These are phyloP conservation scores for Drosophila macrospina DNA, from an alignment of 2,888 invertebrate species.

Conservation along the genomic window DNA sequence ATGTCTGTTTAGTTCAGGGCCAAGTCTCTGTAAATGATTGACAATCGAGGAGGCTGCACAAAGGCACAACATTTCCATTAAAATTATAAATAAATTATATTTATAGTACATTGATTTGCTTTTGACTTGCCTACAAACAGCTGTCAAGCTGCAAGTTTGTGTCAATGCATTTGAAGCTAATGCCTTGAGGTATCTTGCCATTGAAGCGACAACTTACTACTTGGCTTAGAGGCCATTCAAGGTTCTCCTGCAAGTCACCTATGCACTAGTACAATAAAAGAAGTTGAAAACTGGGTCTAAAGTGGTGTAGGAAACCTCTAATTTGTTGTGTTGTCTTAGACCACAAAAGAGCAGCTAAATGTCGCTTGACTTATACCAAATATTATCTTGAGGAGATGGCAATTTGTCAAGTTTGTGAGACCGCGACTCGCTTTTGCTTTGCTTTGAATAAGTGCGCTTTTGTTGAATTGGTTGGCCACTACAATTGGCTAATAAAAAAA, in stretches of 20 bases:
- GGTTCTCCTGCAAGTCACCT: not conserved
- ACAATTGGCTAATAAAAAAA: constrained; percentile 57
- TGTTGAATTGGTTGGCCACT: constrained; percentile 22
- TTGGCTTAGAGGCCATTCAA: not conserved
- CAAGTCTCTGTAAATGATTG: constrained; percentile 12
- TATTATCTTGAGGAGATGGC: constrained; percentile 22
- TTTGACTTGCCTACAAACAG: constrained; percentile 1
- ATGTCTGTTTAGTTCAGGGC: not conserved
- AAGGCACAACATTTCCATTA: constrained; percentile 5
- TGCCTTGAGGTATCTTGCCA: not conserved
- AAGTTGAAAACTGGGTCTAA: not conserved
- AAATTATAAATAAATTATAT: constrained; percentile 13
- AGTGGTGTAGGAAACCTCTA: not conserved
- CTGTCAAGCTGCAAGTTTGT: not conserved
- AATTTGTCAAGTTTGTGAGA: constrained; percentile 46
- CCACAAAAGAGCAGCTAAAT: not conserved
- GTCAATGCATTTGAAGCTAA: not conserved
- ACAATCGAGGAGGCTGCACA: not conserved
- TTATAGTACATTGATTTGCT: too few species aligned
- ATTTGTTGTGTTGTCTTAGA: not conserved
- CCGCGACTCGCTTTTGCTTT: constrained; percentile 8
- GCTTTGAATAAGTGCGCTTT: constrained; percentile 10
- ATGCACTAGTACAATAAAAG: too few species aligned
- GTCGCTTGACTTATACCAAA: constrained; percentile 19
- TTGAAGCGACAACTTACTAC: too few species aligned